Percentiles rank a stretch among this genome's conserved stretches.
Evolutionary conservation across 64 coral and sea anemone genomes (phyloP).

Genomic region (Actinia equina): DNA sequence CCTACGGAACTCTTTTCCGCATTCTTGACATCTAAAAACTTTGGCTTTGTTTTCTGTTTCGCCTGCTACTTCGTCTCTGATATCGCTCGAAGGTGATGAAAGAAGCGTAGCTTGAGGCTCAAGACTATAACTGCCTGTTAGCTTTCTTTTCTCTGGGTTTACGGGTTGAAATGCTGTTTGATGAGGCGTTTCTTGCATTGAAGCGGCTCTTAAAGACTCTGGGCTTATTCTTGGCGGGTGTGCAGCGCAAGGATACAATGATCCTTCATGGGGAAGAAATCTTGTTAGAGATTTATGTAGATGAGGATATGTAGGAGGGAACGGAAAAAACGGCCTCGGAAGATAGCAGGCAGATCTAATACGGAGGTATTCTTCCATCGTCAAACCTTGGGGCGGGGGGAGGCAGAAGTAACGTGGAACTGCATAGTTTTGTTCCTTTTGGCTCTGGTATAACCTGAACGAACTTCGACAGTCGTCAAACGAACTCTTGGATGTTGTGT

Average conservation of each 20-base stretch:
- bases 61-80: background rate
- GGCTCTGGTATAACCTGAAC: background rate
- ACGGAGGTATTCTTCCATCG: conserved; percentile 13
- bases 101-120: background rate
- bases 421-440: background rate
- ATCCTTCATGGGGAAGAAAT: background rate
- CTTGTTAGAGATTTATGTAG: background rate
- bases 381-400: conserved; percentile 11
- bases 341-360: conserved; percentile 6
- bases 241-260: background rate
- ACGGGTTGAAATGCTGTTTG: background rate
- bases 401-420: background rate
- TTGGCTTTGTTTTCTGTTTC: conserved; percentile 45
- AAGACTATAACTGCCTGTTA: background rate
- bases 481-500: background rate
- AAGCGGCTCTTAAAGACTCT: background rate
- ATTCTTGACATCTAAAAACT: conserved; percentile 76
- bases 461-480: background rate
- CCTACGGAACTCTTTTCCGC: conserved; percentile 84
- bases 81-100: background rate
- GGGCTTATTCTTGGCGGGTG: background rate
- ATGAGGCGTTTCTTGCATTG: background rate
- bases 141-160: background rate
- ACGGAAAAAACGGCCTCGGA: conserved; percentile 5
- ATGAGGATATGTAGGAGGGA: background rate